A percentile compares a stretch with the other conserved stretches of the same genome.
These are phyloP conservation scores for Solenodon paradoxus DNA, from an alignment of 2,113 vertebrate species.

Conservation along the genomic window DNA sequence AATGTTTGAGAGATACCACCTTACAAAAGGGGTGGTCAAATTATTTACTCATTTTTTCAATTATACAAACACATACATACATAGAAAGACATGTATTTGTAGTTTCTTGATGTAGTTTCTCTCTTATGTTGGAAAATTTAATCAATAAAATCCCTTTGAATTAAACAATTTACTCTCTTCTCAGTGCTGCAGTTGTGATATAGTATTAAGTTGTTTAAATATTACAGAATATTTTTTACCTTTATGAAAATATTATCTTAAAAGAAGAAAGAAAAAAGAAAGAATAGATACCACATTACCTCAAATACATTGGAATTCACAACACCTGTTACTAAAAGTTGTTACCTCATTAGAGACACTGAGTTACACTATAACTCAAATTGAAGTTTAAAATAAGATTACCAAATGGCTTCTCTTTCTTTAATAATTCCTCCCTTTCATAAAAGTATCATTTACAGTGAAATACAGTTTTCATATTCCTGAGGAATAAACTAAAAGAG, in stretches of 20 bases:
- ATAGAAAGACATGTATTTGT: not conserved
- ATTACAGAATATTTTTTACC: not conserved
- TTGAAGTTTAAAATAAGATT: not conserved
- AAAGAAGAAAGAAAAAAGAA: not conserved
- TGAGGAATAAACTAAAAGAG: conserved; percentile 36
- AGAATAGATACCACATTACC: not conserved
- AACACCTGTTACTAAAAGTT: not conserved
- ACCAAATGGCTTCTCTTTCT: not conserved
- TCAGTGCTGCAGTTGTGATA: not conserved
- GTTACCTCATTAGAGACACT: not conserved
- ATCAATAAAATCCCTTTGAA: not conserved
- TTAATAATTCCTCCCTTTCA: not conserved
- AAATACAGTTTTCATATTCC: not conserved
- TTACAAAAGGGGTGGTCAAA: not conserved
- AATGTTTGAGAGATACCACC: not conserved
- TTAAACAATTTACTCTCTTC: not conserved
- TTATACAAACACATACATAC: not conserved
- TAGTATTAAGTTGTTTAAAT: not conserved
- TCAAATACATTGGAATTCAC: not conserved
- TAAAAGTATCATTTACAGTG: not conserved
- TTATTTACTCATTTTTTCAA: not conserved
- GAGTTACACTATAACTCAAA: not conserved
- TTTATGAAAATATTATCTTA: not conserved
- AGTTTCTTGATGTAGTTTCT: not conserved
- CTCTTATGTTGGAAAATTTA: not conserved